Evolutionary conservation across 2,113 vertebrate species (phyloP), one percentile per base, ranked within the genome.

Genomic region (Anhinga rufa): DNA sequence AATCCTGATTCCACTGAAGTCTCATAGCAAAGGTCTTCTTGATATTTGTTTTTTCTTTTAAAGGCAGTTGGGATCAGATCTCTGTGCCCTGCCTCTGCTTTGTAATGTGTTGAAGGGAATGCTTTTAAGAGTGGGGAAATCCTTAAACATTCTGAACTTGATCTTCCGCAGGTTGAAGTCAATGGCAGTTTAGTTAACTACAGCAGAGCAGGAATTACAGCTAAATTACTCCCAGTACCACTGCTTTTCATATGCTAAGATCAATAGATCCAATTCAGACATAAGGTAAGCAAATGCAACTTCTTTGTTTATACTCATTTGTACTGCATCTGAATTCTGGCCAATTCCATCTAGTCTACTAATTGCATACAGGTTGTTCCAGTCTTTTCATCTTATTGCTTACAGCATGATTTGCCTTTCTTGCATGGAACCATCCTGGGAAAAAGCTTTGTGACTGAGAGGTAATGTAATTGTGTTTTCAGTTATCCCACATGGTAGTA

Each of bases 381-480:
- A 75, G 74, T 54, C 34, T 84, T 94, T 87, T 86, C 69, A 72
- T 79, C 74, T 88, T 51, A 22, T 62, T 84, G 55, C 62, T 93
- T 80, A 64, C 88, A 93, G 49, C 42, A 52, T 6, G 17, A 60
- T 87, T 95, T 93, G 83, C 69, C 42, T 90, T 85, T 85, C 68
- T 87, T 92, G 22, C 21, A 16, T 65, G 68, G 87, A 95, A 52
- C 85, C 31, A 15, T 31, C 16, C 77, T 94, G 83, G 77, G 86
- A 94, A 96, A 81, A 86, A 32, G 46, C 54, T 72, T 82, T 14
- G 6, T 64, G 78, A 51, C 42, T 79, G 66, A 86, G 71, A 92
- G 70, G 54, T 78, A 86, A 64, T 61, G 42, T 68, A 86, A 90
- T 34, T 79, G 75, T 91, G 87, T 70, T 96, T 96, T 94, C 60